Conservation (phyloP, 2,888 invertebrate species). For the Catocala sponsa region DNA sequence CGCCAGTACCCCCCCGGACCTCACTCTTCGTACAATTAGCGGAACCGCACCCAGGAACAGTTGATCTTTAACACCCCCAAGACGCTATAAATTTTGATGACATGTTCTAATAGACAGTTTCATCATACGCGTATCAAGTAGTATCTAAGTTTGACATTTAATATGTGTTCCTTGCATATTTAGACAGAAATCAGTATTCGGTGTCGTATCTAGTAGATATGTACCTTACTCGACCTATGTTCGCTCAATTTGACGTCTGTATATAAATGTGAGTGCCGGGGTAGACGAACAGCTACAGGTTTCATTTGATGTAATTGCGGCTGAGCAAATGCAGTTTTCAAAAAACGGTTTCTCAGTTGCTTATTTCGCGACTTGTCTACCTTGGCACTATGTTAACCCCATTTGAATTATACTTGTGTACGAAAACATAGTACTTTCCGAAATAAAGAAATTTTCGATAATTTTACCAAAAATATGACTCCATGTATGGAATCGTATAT, state of each 20-base stretch:
- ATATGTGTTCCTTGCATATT: slow-evolving; percentile 39
- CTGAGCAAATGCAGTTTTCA: slow-evolving; percentile 14
- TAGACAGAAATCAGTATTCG: slow-evolving; percentile 31
- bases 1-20: not conserved
- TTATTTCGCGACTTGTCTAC: slow-evolving; percentile 25
- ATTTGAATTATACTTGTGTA: slow-evolving; percentile 34
- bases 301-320: slow-evolving; percentile 20
- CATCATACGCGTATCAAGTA: slow-evolving; percentile 4
- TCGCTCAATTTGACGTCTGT: slow-evolving; percentile 40
- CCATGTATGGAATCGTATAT: slow-evolving; percentile 54
- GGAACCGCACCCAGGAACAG: slow-evolving; percentile 1
- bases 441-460: slow-evolving; percentile 63
- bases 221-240: not conserved
- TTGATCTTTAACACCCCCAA: slow-evolving; percentile 8
- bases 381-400: slow-evolving; percentile 31
- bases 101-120: not conserved
- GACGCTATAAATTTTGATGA: not conserved
- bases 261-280: slow-evolving; percentile 21
- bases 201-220: slow-evolving; percentile 24
- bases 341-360: slow-evolving; percentile 19
- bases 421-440: slow-evolving; percentile 49
- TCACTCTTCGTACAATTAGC: not conserved
- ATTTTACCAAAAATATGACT: slow-evolving; percentile 63
- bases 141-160: slow-evolving; percentile 10
- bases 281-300: slow-evolving; percentile 23